Evolutionary conservation across 2,797 vertebrate genomes (phyloP).

Genomic region (Xyrichtys novacula): DNA sequence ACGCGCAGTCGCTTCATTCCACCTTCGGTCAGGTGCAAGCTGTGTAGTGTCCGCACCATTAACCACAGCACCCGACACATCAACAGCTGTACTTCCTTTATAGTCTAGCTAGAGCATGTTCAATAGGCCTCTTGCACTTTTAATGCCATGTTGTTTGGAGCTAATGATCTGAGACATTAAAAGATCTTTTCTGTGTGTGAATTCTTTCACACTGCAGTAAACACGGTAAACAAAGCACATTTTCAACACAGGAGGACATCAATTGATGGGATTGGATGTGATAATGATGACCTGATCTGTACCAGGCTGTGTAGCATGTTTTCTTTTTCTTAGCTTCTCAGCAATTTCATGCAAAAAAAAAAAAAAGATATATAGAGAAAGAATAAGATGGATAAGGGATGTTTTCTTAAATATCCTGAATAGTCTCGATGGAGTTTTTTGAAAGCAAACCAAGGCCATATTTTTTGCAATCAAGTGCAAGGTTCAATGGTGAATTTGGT

Average conservation of each 20-base stretch:
- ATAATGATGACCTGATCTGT: conserved; percentile 23
- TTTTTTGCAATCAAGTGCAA: too few species aligned
- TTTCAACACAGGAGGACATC: conserved; percentile 6
- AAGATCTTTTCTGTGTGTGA: conserved; percentile 7
- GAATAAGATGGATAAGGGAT: too few species aligned
- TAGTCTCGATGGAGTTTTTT: too few species aligned
- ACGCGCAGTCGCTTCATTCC: background rate
- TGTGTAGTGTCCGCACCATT: conserved; percentile 30
- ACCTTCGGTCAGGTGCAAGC: background rate
- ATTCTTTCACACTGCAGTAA: conserved; percentile 1
- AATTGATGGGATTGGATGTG: conserved; percentile 34
- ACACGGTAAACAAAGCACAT: conserved; percentile 4
- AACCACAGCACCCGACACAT: conserved; percentile 17
- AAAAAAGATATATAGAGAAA: too few species aligned
- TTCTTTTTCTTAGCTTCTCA: conserved; percentile 19
- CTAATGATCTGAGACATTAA: conserved; percentile 16
- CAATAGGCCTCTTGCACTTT: background rate
- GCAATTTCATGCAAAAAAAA: background rate
- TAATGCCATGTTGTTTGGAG: conserved; percentile 8
- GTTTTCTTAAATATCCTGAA: too few species aligned
- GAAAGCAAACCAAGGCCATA: too few species aligned
- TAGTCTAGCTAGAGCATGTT: conserved; percentile 36
- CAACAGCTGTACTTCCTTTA: conserved; percentile 3
- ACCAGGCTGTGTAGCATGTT: conserved; percentile 4
- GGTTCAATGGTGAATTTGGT: too few species aligned